Percentiles rank a stretch among this genome's conserved stretches.
phyloP scores from a whole-genome alignment of 2,888 invertebrate genomes.

The Glaucopsyche alexis region DNA sequence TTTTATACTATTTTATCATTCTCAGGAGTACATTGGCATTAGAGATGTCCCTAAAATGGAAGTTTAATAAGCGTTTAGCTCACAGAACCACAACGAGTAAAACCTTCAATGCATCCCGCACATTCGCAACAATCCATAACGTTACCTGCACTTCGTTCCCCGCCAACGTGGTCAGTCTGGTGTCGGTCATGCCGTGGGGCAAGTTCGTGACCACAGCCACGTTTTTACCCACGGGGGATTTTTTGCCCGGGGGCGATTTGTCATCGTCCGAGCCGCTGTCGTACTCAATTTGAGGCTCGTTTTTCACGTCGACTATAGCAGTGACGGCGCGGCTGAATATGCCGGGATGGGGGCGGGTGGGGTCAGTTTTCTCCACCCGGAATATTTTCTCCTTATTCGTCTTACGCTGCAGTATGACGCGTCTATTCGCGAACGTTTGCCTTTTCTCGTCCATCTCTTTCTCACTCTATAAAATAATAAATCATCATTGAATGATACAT shows the following conservation, averaged over 20 bases:
- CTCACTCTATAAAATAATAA: conserved; percentile 37
- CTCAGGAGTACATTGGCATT: too few species aligned
- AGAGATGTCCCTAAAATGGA: background rate
- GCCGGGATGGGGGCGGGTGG: conserved; percentile 56
- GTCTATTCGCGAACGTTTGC: conserved; percentile 54
- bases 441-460: conserved; percentile 45
- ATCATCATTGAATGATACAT: too few species aligned
- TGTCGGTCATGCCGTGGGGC: conserved; percentile 72
- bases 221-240: background rate
- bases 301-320: conserved; percentile 51
- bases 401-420: conserved; percentile 64
- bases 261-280: conserved; percentile 55
- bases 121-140: conserved; percentile 15
- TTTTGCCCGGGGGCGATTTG: conserved; percentile 45
- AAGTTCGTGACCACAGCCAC: conserved; percentile 58
- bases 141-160: conserved; percentile 72
- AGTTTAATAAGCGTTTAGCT: background rate
- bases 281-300: conserved; percentile 55
- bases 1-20: too few species aligned
- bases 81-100: background rate
- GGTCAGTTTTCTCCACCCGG: conserved; percentile 53
- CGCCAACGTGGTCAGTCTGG: conserved; percentile 64
- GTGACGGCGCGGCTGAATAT: conserved; percentile 70
- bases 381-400: conserved; percentile 55
- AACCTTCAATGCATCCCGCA: conserved; percentile 19